Conservation (phyloP, 2,888 invertebrate genomes). For the Spicauda simplicius region DNA sequence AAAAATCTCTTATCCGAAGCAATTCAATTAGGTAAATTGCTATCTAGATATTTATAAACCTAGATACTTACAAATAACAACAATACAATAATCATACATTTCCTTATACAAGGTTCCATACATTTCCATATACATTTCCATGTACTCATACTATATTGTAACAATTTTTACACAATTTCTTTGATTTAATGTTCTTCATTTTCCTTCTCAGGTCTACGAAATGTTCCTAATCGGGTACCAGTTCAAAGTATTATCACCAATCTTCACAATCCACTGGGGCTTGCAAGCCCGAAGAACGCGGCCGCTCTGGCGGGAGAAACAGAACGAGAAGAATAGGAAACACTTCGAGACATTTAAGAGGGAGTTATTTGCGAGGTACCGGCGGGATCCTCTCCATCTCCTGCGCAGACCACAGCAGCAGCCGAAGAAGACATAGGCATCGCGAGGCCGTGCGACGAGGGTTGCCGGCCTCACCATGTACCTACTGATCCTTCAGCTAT, state of each 20-base stretch:
- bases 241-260: constrained; percentile 94
- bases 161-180: too few relatives aligned
- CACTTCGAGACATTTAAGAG: constrained; percentile 93
- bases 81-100: too few relatives aligned
- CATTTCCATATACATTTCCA: too few relatives aligned
- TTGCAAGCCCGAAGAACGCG: constrained; percentile 91
- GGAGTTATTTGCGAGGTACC: constrained; percentile 91
- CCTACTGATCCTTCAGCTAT: constrained; percentile 49
- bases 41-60: too few relatives aligned
- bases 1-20: too few relatives aligned
- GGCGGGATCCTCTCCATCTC: constrained; percentile 86
- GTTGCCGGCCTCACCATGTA: constrained; percentile 67
- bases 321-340: constrained; percentile 92
- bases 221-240: constrained; percentile 95
- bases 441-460: constrained; percentile 69
- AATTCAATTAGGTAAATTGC: too few relatives aligned
- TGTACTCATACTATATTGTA: too few relatives aligned
- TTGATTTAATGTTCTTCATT: too few relatives aligned
- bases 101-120: too few relatives aligned
- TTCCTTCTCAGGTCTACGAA: constrained; percentile 91
- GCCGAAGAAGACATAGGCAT: constrained; percentile 76
- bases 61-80: too few relatives aligned
- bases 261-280: constrained; percentile 96
- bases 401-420: constrained; percentile 61
- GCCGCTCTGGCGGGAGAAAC: constrained; percentile 94